phyloP scores from a whole-genome alignment of 2,113 vertebrate genomes.

The Macrotis lagotis region DNA sequence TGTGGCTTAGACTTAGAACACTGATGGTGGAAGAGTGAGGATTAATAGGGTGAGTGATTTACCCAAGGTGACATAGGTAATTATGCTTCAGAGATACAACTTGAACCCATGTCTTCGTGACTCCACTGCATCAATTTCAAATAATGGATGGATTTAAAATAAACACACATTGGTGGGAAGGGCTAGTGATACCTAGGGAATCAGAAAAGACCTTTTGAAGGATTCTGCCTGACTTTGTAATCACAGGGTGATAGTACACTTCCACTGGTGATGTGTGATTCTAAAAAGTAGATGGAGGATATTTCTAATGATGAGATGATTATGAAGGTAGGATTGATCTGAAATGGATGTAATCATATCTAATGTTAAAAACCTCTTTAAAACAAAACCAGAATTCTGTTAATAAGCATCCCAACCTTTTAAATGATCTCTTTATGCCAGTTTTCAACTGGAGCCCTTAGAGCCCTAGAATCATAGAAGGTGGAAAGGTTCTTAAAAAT shows the following conservation, averaged over 20 bases:
- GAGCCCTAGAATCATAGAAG: neutral
- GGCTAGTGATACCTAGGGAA: neutral
- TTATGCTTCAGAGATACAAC: neutral
- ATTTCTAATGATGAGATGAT: too few relatives aligned
- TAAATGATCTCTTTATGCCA: too few relatives aligned
- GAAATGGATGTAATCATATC: too few relatives aligned
- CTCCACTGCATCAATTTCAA: neutral
- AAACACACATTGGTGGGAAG: neutral
- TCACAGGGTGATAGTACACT: too few relatives aligned
- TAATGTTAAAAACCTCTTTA: too few relatives aligned
- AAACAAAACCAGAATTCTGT: too few relatives aligned
- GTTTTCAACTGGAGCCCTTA: too few relatives aligned
- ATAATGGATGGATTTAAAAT: neutral
- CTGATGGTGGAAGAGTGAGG: neutral
- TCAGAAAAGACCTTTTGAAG: neutral
- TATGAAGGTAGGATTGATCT: too few relatives aligned
- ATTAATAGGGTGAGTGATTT: constrained; percentile 17
- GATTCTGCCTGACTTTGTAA: neutral
- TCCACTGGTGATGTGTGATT: too few relatives aligned
- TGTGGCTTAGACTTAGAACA: neutral
- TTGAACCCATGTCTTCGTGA: neutral
- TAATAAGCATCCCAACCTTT: too few relatives aligned
- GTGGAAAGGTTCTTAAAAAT: neutral
- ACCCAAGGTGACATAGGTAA: neutral
- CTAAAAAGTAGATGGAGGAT: too few relatives aligned